These are phyloP conservation scores for Thermophis baileyi DNA, from an alignment of 2,113 vertebrate species.

Conservation along the genomic window DNA sequence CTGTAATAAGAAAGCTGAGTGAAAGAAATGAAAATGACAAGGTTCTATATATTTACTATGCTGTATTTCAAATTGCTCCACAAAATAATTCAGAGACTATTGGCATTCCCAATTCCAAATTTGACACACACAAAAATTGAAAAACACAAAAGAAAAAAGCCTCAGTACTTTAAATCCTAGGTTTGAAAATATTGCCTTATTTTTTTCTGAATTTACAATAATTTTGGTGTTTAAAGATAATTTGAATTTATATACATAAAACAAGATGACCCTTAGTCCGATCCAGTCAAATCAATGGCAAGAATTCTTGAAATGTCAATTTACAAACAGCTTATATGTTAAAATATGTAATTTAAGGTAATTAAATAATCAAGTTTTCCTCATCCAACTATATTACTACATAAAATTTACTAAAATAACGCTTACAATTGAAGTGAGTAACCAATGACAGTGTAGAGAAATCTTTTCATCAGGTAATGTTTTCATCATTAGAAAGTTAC, in stretches of 20 bases:
- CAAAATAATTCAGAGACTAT: neutral
- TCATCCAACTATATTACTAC: neutral
- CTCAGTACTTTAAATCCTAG: fast-evolving
- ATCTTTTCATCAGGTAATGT: neutral
- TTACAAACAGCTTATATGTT: neutral
- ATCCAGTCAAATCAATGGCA: neutral
- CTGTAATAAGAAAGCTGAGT: neutral
- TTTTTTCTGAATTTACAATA: neutral
- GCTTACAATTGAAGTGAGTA: neutral
- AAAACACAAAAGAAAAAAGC: neutral
- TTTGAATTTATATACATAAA: conserved; percentile 3
- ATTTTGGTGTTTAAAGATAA: neutral
- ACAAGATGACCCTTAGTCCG: neutral
- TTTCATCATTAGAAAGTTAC: neutral
- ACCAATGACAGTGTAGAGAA: neutral
- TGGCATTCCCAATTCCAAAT: neutral
- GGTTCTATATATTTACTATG: neutral
- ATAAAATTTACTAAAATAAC: neutral
- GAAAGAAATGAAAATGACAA: neutral
- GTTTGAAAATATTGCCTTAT: neutral
- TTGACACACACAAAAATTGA: neutral
- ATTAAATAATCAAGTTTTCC: neutral
- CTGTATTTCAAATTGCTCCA: conserved; percentile 20
- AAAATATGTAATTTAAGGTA: neutral
- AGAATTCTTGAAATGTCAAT: neutral